These are phyloP conservation scores for Betta splendens DNA, from an alignment of 2,797 vertebrate species.

Conservation along the genomic window DNA sequence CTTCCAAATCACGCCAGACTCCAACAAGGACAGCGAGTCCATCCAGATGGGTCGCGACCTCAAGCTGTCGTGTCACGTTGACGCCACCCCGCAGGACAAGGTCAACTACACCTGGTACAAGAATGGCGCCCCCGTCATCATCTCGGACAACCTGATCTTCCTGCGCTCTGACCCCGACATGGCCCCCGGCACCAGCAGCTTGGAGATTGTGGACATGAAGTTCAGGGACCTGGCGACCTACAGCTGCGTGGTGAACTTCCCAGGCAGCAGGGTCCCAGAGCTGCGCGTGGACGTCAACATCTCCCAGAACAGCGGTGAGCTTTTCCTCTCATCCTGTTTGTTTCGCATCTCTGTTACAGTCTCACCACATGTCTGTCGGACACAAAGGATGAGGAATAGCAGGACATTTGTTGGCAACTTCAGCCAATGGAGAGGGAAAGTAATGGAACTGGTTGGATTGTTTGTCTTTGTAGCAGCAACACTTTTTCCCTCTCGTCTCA, in stretches of 20 bases:
- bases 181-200: constrained; percentile 91
- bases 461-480: too few species aligned
- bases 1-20: constrained; percentile 97
- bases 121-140: constrained; percentile 86
- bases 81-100: constrained; percentile 96
- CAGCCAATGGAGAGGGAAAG: too few species aligned
- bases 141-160: constrained; percentile 90
- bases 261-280: constrained; percentile 87
- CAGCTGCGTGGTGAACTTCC: constrained; percentile 91
- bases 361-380: too few species aligned
- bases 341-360: neutral
- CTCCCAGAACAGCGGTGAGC: constrained; percentile 94
- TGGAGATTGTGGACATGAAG: constrained; percentile 97
- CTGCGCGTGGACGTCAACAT: constrained; percentile 96
- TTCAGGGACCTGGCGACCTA: constrained; percentile 97
- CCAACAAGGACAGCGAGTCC: constrained; percentile 97
- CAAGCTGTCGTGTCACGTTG: constrained; percentile 96
- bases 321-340: constrained; percentile 10
- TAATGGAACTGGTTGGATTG: too few species aligned
- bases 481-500: constrained; percentile 59
- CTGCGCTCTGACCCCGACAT: constrained; percentile 94
- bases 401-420: too few species aligned
- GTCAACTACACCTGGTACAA: constrained; percentile 98
- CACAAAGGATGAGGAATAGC: too few species aligned
- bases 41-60: constrained; percentile 97